These are phyloP conservation scores for Gambusia affinis DNA, from an alignment of 2,113 vertebrate genomes.

Conservation along the genomic window DNA sequence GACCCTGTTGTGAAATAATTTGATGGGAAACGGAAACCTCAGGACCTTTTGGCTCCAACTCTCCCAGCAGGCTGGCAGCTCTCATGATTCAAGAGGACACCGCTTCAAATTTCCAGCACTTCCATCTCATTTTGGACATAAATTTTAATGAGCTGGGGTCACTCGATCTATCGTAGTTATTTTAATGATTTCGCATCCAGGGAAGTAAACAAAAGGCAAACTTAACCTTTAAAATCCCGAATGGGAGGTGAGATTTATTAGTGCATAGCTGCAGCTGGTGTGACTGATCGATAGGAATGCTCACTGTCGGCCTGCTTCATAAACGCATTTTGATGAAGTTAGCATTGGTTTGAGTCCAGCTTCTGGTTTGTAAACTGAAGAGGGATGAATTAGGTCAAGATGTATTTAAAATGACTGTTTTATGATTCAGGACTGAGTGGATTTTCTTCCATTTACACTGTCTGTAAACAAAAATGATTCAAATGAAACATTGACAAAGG, in stretches of 20 bases:
- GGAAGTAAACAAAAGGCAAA: conserved; percentile 48
- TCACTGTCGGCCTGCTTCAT: conserved; percentile 37
- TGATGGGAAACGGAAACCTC: conserved; percentile 51
- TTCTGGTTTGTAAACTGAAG: conserved; percentile 27
- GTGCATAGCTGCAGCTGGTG: conserved; percentile 36
- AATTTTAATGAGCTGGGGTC: conserved; percentile 60
- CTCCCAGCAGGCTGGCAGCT: conserved; percentile 49
- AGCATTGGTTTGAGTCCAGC: conserved; percentile 32
- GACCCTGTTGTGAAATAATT: conserved; percentile 41
- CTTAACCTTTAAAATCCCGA: conserved; percentile 36
- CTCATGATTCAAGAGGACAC: conserved; percentile 59
- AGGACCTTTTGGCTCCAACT: conserved; percentile 66
- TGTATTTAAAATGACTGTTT: conserved; percentile 52
- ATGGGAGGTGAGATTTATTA: conserved; percentile 26
- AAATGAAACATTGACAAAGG: conserved; percentile 10
- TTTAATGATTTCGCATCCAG: conserved; percentile 44
- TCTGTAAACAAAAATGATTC: conserved; percentile 31
- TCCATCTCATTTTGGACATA: conserved; percentile 42
- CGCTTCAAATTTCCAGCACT: conserved; percentile 44
- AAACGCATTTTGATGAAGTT: conserved; percentile 67
- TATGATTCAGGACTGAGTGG: conserved; percentile 6
- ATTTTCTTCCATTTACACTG: conserved; percentile 17
- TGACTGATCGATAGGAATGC: conserved; percentile 48
- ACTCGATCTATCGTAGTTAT: conserved; percentile 41
- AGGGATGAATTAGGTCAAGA: conserved; percentile 65